Percentiles rank a stretch among this genome's conserved stretches.
These are phyloP conservation scores for Paguma larvata DNA, from an alignment of 2,797 vertebrate species.

Conservation along the genomic window DNA sequence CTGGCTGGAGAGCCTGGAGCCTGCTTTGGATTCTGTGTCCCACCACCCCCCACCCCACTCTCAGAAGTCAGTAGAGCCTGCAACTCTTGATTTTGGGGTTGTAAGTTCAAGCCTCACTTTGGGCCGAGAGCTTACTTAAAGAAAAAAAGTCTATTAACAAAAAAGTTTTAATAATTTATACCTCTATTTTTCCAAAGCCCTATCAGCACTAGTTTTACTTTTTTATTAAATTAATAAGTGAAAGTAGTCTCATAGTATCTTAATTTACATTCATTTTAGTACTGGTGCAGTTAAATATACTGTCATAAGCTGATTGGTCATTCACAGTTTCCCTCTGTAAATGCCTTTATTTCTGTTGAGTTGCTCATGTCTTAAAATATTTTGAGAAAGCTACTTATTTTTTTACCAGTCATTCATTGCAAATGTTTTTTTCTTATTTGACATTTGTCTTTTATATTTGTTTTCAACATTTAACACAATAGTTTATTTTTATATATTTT, in stretches of 20 bases:
- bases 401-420: neutral
- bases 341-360: neutral
- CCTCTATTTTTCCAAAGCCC: neutral
- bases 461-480: neutral
- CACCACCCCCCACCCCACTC: no score
- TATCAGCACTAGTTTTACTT: neutral
- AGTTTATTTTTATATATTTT: conserved; percentile 31
- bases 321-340: neutral
- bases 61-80: neutral
- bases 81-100: neutral
- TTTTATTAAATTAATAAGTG: conserved; percentile 5
- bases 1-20: neutral
- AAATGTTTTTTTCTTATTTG: neutral
- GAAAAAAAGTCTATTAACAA: neutral
- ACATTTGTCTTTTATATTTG: conserved; percentile 29
- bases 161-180: conserved; percentile 2
- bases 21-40: no score
- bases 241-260: neutral
- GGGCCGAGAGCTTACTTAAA: neutral
- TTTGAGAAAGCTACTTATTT: conserved; percentile 13
- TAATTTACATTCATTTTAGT: neutral
- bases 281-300: neutral
- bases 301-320: neutral
- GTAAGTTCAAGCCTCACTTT: neutral
- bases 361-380: conserved; percentile 6